Percentiles rank a stretch among this genome's conserved stretches.
Conservation (phyloP, 2,797 vertebrate genomes). For the Malurus splendens region DNA sequence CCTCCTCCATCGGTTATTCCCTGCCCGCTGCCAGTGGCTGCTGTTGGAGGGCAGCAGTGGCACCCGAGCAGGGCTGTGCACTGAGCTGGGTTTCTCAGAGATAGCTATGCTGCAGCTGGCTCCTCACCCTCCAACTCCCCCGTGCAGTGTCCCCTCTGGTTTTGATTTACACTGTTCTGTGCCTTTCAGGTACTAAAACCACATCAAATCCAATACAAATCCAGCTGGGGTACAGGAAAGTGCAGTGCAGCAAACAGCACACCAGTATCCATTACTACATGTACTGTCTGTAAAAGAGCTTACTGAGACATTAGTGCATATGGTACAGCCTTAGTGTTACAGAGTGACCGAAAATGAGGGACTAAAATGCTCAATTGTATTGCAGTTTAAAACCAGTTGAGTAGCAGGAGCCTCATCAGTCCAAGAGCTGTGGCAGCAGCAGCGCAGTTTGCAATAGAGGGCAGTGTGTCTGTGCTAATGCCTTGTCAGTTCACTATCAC, state of each 20-base stretch:
- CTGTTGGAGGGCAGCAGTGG: neutral
- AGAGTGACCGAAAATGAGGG: neutral
- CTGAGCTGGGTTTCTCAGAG: neutral
- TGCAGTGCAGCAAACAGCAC: neutral
- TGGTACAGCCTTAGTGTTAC: neutral
- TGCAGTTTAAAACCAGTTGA: neutral
- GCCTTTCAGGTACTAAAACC: neutral
- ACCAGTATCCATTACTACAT: neutral
- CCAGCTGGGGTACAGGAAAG: neutral
- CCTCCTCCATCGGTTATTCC: neutral
- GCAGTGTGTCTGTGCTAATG: constrained; percentile 15
- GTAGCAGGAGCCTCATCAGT: neutral
- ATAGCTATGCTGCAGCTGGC: neutral
- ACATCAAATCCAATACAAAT: neutral
- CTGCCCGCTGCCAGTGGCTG: neutral
- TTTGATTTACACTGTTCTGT: neutral
- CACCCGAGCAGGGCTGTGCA: neutral
- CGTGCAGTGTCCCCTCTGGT: neutral
- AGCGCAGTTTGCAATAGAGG: neutral
- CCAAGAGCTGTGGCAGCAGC: neutral
- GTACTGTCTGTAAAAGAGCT: neutral
- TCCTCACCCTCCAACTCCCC: neutral
- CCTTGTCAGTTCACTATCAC: neutral
- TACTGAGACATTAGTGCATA: neutral
- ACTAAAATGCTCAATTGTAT: neutral